phyloP scores from a whole-genome alignment of 2,888 invertebrate species.

The Tanypteryx hageni region DNA sequence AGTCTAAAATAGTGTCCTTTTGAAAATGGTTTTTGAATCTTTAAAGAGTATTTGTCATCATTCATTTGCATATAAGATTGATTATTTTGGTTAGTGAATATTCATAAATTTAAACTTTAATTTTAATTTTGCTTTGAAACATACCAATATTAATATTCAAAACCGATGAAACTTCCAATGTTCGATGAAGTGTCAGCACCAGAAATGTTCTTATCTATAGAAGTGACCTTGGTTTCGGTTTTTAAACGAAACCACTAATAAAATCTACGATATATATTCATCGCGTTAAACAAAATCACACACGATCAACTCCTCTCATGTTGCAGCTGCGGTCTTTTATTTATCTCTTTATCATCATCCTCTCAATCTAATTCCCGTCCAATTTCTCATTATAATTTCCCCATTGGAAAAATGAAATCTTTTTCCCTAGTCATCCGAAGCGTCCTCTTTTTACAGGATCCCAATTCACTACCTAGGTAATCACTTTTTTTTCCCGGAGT shows the following conservation, averaged over 20 bases:
- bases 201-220: not conserved
- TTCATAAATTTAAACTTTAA: too few species aligned
- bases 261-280: not conserved
- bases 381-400: not conserved
- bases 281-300: not conserved
- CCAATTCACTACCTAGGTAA: constrained; percentile 11
- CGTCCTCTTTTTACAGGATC: not conserved
- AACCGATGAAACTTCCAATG: not conserved
- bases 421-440: constrained; percentile 13
- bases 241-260: not conserved
- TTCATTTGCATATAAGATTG: too few species aligned
- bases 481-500: constrained; percentile 15
- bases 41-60: too few species aligned
- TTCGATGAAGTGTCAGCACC: constrained; percentile 4
- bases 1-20: too few species aligned
- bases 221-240: not conserved
- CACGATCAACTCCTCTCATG: not conserved
- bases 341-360: constrained; percentile 28
- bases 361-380: constrained; percentile 3
- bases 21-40: too few species aligned
- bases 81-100: too few species aligned
- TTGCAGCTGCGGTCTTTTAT: constrained; percentile 2
- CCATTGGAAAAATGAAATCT: not conserved
- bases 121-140: too few species aligned
- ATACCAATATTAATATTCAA: too few species aligned